phyloP scores from a whole-genome alignment of 2,797 vertebrate species.

The Molossus alvarezi region DNA sequence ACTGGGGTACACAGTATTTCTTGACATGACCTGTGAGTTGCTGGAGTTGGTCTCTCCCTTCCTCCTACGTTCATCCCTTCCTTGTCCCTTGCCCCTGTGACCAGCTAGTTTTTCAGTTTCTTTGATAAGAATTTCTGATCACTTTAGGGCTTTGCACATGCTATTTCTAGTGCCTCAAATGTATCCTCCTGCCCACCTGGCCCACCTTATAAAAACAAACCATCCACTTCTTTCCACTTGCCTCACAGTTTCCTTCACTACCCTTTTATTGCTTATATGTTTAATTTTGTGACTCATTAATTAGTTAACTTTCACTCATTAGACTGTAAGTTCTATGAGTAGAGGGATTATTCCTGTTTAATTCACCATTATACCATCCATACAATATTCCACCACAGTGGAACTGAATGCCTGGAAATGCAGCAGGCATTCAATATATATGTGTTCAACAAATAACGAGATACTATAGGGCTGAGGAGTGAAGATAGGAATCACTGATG shows the following conservation, averaged over 20 bases:
- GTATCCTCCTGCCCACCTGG: not conserved
- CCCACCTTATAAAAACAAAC: not conserved
- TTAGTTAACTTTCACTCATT: slow-evolving; percentile 20
- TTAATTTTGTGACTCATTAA: slow-evolving; percentile 31
- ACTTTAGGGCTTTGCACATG: not conserved
- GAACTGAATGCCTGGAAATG: not conserved
- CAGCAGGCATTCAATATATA: not conserved
- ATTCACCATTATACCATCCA: not conserved
- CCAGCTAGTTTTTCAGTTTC: not conserved
- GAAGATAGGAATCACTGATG: not conserved
- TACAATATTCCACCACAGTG: not conserved
- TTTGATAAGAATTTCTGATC: not conserved
- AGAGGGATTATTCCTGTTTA: not conserved
- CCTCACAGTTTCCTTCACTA: not conserved
- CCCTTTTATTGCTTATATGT: not conserved
- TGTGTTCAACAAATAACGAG: not conserved
- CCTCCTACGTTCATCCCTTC: not conserved
- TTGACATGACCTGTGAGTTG: not conserved
- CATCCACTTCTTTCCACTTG: not conserved
- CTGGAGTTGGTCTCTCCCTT: not conserved
- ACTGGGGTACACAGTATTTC: not conserved
- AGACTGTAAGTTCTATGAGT: not conserved
- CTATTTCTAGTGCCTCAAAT: not conserved
- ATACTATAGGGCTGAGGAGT: not conserved
- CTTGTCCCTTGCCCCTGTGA: not conserved